A percentile compares a stretch with the other conserved stretches of the same genome.
Conservation (phyloP, 2,797 vertebrate species). For the Chaenodraco wilsoni region DNA sequence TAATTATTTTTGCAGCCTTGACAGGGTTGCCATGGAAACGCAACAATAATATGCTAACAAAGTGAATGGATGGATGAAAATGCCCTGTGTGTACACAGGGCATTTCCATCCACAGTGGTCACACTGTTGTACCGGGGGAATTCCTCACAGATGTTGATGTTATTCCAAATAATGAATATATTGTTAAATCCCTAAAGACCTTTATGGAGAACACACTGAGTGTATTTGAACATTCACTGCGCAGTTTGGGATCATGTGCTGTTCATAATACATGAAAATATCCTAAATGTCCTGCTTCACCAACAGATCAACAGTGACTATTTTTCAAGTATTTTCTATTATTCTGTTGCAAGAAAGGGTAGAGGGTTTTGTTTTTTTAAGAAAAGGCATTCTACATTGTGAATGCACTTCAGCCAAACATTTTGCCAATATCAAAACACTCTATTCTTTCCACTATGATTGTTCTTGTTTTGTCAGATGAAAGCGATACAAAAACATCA, state of each 20-base stretch:
- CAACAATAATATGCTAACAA: slow-evolving; percentile 44
- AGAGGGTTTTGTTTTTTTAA: slow-evolving; percentile 19
- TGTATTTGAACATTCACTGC: slow-evolving; percentile 20
- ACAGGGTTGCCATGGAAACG: slow-evolving; percentile 64
- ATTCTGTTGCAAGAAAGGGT: not conserved
- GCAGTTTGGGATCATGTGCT: slow-evolving; percentile 12
- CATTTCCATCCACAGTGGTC: not conserved
- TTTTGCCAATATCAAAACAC: slow-evolving; percentile 49
- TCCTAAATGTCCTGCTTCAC: slow-evolving; percentile 29
- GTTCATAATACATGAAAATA: slow-evolving; percentile 50
- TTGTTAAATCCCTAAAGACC: not conserved
- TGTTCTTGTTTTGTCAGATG: slow-evolving; percentile 63
- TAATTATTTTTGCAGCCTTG: slow-evolving; percentile 52
- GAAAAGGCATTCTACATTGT: slow-evolving; percentile 38
- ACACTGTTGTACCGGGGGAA: not conserved
- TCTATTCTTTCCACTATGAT: slow-evolving; percentile 53
- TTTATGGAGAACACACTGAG: not conserved
- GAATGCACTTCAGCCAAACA: slow-evolving; percentile 59
- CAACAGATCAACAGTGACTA: slow-evolving; percentile 5
- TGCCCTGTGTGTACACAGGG: not conserved
- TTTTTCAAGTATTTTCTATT: slow-evolving; percentile 19
- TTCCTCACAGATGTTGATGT: slow-evolving; percentile 20
- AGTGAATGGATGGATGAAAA: slow-evolving; percentile 37
- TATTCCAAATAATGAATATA: slow-evolving; percentile 17
- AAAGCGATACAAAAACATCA: slow-evolving; percentile 56